phyloP scores from a whole-genome alignment of 2,888 invertebrate species.

The Ormyrus rosae region DNA sequence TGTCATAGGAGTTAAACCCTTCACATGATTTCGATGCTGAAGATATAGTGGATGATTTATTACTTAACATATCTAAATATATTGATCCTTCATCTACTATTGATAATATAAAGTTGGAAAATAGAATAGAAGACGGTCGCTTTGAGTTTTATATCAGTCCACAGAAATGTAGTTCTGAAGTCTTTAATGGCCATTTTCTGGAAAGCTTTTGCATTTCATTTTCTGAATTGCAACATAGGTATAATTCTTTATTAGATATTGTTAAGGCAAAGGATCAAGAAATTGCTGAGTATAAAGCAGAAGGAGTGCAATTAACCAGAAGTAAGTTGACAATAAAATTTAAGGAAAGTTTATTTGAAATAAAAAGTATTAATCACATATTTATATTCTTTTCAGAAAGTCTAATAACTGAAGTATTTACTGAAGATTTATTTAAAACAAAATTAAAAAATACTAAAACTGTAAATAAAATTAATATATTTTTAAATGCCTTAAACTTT shows the following conservation, averaged over 20 bases:
- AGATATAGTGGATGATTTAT: conserved; percentile 61
- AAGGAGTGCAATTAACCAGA: conserved; percentile 67
- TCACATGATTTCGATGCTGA: conserved; percentile 61
- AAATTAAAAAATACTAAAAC: conserved; percentile 38
- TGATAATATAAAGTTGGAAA: conserved; percentile 62
- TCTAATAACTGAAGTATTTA: conserved; percentile 66
- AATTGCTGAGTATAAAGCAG: conserved; percentile 70
- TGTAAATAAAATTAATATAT: conserved; percentile 54
- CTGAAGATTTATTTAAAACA: conserved; percentile 60
- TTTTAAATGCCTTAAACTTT: conserved; percentile 60
- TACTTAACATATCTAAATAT: conserved; percentile 64
- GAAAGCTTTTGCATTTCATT: conserved; percentile 64
- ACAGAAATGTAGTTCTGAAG: conserved; percentile 58
- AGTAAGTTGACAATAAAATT: conserved; percentile 60
- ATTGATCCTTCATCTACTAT: conserved; percentile 53
- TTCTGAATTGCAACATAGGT: conserved; percentile 62
- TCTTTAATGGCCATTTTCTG: conserved; percentile 67
- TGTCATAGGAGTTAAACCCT: conserved; percentile 66
- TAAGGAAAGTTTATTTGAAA: conserved; percentile 8
- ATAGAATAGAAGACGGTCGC: conserved; percentile 62
- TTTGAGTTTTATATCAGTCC: conserved; percentile 68
- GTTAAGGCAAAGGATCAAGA: conserved; percentile 70
- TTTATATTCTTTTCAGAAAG: conserved; percentile 62
- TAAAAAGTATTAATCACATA: conserved; percentile 9
- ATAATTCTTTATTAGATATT: conserved; percentile 64